These are phyloP conservation scores for Zygothrica quintamaculata DNA, from an alignment of 2,888 invertebrate genomes.

Conservation along the genomic window DNA sequence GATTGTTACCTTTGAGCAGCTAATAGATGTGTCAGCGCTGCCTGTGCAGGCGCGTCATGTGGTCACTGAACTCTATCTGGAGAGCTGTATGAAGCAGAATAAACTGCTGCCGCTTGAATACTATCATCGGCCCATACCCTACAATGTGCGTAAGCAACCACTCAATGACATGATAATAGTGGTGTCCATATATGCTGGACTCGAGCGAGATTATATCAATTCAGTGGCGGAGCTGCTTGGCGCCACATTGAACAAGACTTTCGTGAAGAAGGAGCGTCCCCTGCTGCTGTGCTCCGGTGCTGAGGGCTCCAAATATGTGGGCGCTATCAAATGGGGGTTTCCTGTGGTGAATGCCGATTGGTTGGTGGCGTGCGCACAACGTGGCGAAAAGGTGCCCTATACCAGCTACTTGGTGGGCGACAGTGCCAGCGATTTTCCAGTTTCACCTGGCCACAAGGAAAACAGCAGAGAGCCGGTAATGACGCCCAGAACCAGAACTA, in stretches of 20 bases:
- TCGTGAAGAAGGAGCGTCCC: constrained; percentile 90
- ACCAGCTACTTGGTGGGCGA: constrained; percentile 87
- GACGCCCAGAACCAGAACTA: constrained; percentile 5
- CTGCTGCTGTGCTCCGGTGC: constrained; percentile 91
- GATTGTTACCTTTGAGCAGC: constrained; percentile 86
- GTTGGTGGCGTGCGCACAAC: constrained; percentile 89
- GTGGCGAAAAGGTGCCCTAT: constrained; percentile 86
- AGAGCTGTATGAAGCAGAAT: constrained; percentile 85
- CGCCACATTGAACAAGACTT: constrained; percentile 88
- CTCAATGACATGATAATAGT: constrained; percentile 90
- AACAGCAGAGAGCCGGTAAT: constrained; percentile 17
- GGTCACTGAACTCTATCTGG: constrained; percentile 83
- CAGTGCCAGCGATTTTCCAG: constrained; percentile 76
- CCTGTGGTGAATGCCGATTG: constrained; percentile 92
- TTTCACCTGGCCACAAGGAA: constrained; percentile 62
- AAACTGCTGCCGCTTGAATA: constrained; percentile 87
- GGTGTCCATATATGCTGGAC: constrained; percentile 90
- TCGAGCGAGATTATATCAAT: constrained; percentile 90
- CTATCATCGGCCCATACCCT: constrained; percentile 89
- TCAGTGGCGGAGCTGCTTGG: constrained; percentile 90
- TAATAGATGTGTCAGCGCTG: constrained; percentile 62
- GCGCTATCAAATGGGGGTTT: constrained; percentile 93
- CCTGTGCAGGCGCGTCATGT: constrained; percentile 79
- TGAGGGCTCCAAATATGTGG: constrained; percentile 92
- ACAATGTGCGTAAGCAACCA: constrained; percentile 85